Evolutionary conservation across 2,113 vertebrate genomes (phyloP).

Genomic region (Xiphophorus hellerii): DNA sequence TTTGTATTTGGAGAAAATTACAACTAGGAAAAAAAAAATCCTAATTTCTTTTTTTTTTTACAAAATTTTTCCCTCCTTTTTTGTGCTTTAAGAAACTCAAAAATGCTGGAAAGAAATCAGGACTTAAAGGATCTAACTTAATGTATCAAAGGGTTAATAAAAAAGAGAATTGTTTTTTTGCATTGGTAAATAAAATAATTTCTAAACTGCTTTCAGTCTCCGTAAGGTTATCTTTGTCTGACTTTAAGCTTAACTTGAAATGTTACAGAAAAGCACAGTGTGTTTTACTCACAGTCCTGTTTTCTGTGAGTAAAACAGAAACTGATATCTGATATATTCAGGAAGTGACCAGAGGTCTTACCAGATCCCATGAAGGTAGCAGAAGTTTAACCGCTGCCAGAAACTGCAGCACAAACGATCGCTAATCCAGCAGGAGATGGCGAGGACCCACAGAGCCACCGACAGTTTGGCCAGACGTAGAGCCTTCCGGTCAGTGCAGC

Average conservation of each 20-base stretch:
- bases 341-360: slow-evolving; percentile 65
- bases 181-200: neutral
- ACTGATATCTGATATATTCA: neutral
- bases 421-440: slow-evolving; percentile 91
- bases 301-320: neutral
- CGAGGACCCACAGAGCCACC: slow-evolving; percentile 83
- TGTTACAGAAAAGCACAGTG: neutral
- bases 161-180: no score
- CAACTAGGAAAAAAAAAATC: no score
- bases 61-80: no score
- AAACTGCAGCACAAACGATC: slow-evolving; percentile 89
- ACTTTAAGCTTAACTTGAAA: neutral
- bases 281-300: neutral
- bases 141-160: no score
- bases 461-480: slow-evolving; percentile 75
- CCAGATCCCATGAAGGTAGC: slow-evolving; percentile 95
- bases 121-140: no score
- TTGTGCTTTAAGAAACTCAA: no score
- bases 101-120: no score
- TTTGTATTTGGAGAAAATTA: no score
- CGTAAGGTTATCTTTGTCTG: neutral
- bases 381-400: slow-evolving; percentile 89
- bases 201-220: neutral
- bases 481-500: slow-evolving; percentile 81
- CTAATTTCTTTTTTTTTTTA: no score